These are phyloP conservation scores for Apostichopus japonicus DNA, from an alignment of 35 echinoderm and acorn worm species.

Conservation along the genomic window DNA sequence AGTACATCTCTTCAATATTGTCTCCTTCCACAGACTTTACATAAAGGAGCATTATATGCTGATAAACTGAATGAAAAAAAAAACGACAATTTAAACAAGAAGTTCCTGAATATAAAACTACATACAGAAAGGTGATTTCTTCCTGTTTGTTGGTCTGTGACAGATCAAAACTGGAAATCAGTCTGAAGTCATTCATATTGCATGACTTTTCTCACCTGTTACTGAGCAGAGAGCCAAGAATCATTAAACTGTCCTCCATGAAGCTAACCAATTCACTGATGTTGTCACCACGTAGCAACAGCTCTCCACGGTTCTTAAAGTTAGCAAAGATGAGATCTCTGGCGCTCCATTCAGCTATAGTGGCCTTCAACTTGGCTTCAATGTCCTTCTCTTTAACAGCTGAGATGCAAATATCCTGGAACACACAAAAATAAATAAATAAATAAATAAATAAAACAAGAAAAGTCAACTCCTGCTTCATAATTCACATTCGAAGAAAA, in stretches of 20 bases:
- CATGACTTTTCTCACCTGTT: slow-evolving; percentile 77
- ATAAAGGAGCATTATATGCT: too few species aligned
- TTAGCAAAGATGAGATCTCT: slow-evolving; percentile 87
- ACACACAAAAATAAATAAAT: neutral
- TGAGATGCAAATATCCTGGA: slow-evolving; percentile 98
- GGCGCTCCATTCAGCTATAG: slow-evolving; percentile 96
- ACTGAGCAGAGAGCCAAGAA: slow-evolving; percentile 94
- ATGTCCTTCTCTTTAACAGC: slow-evolving; percentile 99
- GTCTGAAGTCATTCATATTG: too few species aligned
- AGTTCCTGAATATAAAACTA: too few species aligned
- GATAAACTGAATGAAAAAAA: too few species aligned
- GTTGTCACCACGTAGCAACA: slow-evolving; percentile 95
- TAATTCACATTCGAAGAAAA: too few species aligned
- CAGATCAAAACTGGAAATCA: too few species aligned
- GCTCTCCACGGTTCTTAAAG: slow-evolving; percentile 99
- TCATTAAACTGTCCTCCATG: slow-evolving; percentile 98
- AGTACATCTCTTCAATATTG: too few species aligned
- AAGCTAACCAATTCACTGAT: slow-evolving; percentile 93
- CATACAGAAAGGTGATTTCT: too few species aligned
- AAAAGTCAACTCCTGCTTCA: too few species aligned
- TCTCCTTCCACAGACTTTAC: too few species aligned
- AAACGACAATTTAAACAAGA: too few species aligned
- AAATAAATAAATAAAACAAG: neutral
- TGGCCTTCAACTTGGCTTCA: slow-evolving; percentile 94
- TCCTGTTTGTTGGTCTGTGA: too few species aligned